Evolutionary conservation across 2,113 vertebrate species (phyloP), one percentile per base, ranked within the genome.

Genomic region (Saccopteryx bilineata): DNA sequence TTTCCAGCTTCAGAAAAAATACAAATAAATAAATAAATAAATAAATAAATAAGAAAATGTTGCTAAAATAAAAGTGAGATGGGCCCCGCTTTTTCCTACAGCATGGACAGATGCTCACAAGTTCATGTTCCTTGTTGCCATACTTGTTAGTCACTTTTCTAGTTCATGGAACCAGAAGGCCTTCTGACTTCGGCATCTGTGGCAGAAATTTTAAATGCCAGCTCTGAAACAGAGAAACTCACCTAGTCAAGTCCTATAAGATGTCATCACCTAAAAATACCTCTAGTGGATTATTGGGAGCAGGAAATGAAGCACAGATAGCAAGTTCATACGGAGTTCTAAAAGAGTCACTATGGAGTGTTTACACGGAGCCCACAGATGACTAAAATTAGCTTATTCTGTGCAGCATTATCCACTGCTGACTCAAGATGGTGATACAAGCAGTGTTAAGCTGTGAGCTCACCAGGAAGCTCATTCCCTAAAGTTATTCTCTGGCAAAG

Each of bases 391-490:
- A 96, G 95, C 89, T 86, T 94, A 66, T 93, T 98, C 93, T 97
- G 86, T 23, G 97, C 82, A 92, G 97, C 96, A 96, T 98, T 98
- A 98, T 95, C 90, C 2, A 92, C 96, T 90, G 88, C 98, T 98
- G 97, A 98, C 97, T 98, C 97, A 98, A 98, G 98, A 97, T 97
- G 97, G 97, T 98, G 98, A 98, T 82, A 97, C 96, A 98, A 97
- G 97, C 95, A 97, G 97, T 94, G 61, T 91, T 96, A 97, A 97
- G 78, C 97, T 97, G 98, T 97, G 95, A 98, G 97, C 97, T 98
- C 97, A 94, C 98, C 97, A 96, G 97, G 95, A 97, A 96, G 96
- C 84, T 97, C 98, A 97, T 87, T 96, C 86, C 96, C 98, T 98
- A 98, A 98, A 98, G 98, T 98, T 93, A 95, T 96, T 97, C 94